Base-by-base conservation (phyloP, 2,888 invertebrate genomes). In the Steinernema hermaphroditum region DNA sequence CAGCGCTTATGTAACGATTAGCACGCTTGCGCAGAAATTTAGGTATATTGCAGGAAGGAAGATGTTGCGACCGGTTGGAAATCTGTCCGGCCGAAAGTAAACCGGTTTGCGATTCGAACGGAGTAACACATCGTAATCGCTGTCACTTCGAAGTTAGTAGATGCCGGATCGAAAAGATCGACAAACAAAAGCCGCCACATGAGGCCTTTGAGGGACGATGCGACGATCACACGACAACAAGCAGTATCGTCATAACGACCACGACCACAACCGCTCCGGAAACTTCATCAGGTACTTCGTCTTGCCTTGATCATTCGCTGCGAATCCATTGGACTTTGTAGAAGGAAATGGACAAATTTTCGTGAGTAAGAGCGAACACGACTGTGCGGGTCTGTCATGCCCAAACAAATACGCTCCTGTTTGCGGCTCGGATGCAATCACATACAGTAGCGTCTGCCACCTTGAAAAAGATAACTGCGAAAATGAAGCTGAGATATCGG, bases 401-500 rank as follows among this genome's bases (percentile, higher is more conserved):
- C 77, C 76, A 16, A 80, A 80, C 41, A 68, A 78, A 9, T 83
- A 83, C 70, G 76, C 77, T 27, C 84, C 84, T 1, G 76, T 85
- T 12, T 84, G 84, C 74, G 84, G 82, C 34, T 75, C 79, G 0
- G 77, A 84, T 57, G 77, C 76, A 9, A 34, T 73, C 1, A 85
- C 85, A 1, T 85, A 85, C 72, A 76, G 79, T 6, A 85, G 82
- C 71, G 72, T 75, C 16, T 85, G 85, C 57, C 72, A 78, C 8
- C 72, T 85, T 16, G 78, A 82, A 49, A 74, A 75, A 44, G 77
- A 76, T 12, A 76, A 77, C 68, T 80, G 79, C 72, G 68, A 72
- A 27, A 43, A 24, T 54, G 68, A 24, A 54, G 4, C 74, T 22
- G 37, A 41, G 19, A 29, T 49, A 41, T 68, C 68, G 8, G 62